These are phyloP conservation scores for Ivindomyrus marchei DNA, from an alignment of 2,113 vertebrate genomes.

Conservation along the genomic window DNA sequence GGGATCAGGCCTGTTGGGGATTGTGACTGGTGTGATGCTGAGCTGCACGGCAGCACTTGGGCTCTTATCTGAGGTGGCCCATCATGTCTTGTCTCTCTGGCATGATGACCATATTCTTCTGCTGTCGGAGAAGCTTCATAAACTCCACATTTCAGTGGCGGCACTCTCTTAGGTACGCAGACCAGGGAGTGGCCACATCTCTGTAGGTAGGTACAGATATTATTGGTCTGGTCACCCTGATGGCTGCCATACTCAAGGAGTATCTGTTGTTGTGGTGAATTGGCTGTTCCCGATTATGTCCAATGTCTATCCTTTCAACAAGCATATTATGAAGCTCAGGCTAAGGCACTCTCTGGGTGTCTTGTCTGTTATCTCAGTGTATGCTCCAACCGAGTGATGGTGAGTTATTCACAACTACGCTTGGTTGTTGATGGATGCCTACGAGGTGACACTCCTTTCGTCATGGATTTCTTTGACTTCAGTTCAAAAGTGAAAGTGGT, in stretches of 20 bases:
- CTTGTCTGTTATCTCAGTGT: neutral
- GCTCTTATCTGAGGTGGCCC: too few relatives aligned
- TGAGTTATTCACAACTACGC: neutral
- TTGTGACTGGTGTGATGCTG: too few relatives aligned
- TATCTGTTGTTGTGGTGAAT: too few relatives aligned
- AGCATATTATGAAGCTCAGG: too few relatives aligned
- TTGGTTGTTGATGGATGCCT: neutral
- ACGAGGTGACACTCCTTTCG: neutral
- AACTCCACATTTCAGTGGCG: neutral
- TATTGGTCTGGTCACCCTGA: neutral
- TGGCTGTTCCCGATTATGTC: too few relatives aligned
- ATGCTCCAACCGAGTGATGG: neutral
- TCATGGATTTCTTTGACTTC: neutral
- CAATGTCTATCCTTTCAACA: too few relatives aligned
- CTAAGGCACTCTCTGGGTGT: neutral
- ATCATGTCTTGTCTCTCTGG: too few relatives aligned
- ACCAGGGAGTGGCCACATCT: neutral
- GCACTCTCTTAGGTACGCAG: neutral
- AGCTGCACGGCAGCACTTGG: too few relatives aligned
- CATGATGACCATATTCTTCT: neutral
- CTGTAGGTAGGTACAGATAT: neutral
- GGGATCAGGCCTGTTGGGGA: too few relatives aligned
- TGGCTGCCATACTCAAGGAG: too few relatives aligned
- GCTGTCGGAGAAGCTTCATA: neutral
- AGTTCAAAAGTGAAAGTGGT: neutral